Percentiles rank a stretch among this genome's conserved stretches.
phyloP scores from a whole-genome alignment of 2,888 invertebrate genomes.

The Ornithoptera priamus region DNA sequence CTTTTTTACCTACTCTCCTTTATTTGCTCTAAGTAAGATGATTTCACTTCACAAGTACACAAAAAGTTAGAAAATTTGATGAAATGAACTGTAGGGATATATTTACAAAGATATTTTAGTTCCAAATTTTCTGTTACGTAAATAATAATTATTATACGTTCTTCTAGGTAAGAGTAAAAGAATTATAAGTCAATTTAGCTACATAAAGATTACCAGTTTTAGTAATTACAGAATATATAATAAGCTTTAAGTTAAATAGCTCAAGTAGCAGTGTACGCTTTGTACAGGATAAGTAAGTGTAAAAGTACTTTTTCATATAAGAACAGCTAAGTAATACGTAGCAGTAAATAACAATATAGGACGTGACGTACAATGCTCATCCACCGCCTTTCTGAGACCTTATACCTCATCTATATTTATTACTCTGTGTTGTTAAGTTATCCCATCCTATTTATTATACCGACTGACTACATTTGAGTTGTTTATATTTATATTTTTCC shows the following conservation, averaged over 20 bases:
- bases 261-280: not conserved
- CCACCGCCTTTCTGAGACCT: constrained; percentile 27
- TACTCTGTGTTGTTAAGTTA: constrained; percentile 16
- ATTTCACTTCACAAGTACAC: constrained; percentile 11
- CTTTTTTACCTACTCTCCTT: constrained; percentile 20
- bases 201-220: no score
- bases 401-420: constrained; percentile 31
- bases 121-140: not conserved
- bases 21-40: constrained; percentile 19
- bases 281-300: not conserved
- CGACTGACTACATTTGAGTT: not conserved
- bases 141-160: no score
- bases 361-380: constrained; percentile 28
- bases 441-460: constrained; percentile 23
- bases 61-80: not conserved
- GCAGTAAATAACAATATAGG: constrained; percentile 30
- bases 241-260: not conserved
- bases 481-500: not conserved
- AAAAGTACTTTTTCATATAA: constrained; percentile 7
- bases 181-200: no score
- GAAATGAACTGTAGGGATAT: not conserved
- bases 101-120: not conserved
- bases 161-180: no score
- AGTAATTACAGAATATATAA: not conserved
- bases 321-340: constrained; percentile 16